Base-by-base conservation (phyloP, 2,113 vertebrate genomes). In the Donacobius atricapilla region DNA sequence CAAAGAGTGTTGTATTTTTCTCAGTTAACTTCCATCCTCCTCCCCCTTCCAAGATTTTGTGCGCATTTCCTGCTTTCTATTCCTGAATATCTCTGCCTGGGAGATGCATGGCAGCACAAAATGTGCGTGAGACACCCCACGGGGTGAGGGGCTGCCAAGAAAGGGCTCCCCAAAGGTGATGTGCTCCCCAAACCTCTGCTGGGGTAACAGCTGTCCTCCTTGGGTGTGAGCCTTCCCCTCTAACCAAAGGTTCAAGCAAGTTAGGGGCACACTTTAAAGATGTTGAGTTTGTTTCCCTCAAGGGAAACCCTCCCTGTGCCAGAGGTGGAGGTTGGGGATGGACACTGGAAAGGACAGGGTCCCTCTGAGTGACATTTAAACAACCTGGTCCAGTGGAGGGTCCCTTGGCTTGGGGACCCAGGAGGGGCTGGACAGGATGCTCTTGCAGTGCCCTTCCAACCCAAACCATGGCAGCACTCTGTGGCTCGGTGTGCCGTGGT, bases 181-280 rank as follows among this genome's bases (percentile, higher is more conserved):
- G n/a, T 23, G 11, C 53, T 72, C 15, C 40, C 42, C 15, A 21
- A 33, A 58, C 4, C 35, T 42, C 48, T 27, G 9, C 40, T 56
- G 23, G 23, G 12, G 17, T 33, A 23, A 15, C 3, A 13, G 1
- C 1, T 80, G 44, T 37, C 9, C 33, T 76, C 11, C 3, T 2
- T 30, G 33, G 2, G 4, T 61, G 28, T 0, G 3, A 77, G 23
- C 18, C 7, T 85, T 68, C 61, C 50, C 37, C 33, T 16, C 5
- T 4, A 24, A 25, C 22, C 79, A 47, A 22, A 35, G 50, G 33
- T 2, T 80, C 87, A 25, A 86, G 40, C 15, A 31, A 23, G 2
- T 21, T 57, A 0, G 0, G 40, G 23, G 13, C 7, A 2, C 10
- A 28, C 2, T 50, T 50, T n/a, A 28, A 45, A 65, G 37, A 10